Evolutionary conservation across 2,888 invertebrate species (phyloP).

Genomic region (Ischnura elegans): DNA sequence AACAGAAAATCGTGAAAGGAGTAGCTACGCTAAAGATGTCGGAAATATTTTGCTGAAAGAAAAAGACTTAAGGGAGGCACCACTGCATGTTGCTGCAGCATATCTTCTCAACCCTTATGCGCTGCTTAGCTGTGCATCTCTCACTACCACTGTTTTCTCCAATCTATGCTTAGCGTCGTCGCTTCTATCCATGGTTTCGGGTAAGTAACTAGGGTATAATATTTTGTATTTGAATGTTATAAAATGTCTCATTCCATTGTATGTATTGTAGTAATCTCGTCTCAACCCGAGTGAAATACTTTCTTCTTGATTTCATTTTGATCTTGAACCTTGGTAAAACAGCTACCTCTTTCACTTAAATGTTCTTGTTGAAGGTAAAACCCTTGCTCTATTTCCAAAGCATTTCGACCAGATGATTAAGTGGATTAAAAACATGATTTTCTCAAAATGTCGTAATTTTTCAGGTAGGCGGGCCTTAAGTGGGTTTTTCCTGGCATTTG

Average conservation of each 20-base stretch:
- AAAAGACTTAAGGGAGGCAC: slow-evolving; percentile 81
- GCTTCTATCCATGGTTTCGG: slow-evolving; percentile 85
- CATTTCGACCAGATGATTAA: no score
- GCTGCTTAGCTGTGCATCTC: slow-evolving; percentile 91
- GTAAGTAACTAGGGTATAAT: slow-evolving; percentile 76
- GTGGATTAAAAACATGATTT: no score
- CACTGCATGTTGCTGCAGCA: slow-evolving; percentile 86
- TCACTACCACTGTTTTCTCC: slow-evolving; percentile 93
- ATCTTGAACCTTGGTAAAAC: no score
- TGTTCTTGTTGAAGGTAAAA: no score
- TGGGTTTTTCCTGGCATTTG: slow-evolving; percentile 86
- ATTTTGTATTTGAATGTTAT: no score
- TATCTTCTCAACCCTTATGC: slow-evolving; percentile 95
- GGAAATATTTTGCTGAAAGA: slow-evolving; percentile 80
- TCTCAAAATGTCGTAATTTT: no score
- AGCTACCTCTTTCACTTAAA: no score
- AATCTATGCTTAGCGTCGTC: slow-evolving; percentile 89
- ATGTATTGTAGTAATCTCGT: no score
- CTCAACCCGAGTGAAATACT: no score
- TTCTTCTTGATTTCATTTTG: no score
- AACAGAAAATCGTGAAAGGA: slow-evolving; percentile 79
- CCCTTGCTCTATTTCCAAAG: no score
- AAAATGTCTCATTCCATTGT: background rate
- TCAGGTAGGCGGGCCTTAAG: slow-evolving; percentile 82
- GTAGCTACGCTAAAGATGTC: slow-evolving; percentile 82